phyloP scores from a whole-genome alignment of 2,113 vertebrate genomes.

The Thunnus thynnus region DNA sequence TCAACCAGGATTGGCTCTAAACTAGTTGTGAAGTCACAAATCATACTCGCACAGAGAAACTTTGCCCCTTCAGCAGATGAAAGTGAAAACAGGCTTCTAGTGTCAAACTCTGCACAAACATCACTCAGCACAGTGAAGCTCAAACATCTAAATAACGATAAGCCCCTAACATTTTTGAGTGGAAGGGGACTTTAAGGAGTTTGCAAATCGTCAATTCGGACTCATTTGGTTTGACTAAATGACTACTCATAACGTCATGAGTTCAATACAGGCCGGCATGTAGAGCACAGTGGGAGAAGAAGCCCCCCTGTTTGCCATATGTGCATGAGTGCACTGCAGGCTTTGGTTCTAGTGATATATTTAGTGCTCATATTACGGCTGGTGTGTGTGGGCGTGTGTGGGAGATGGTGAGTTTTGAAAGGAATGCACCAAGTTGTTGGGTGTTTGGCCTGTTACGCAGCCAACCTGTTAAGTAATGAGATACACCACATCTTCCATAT shows the following conservation, averaged over 20 bases:
- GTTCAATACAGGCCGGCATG: slow-evolving; percentile 14
- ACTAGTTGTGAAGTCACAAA: too few relatives aligned
- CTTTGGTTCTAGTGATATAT: slow-evolving; percentile 33
- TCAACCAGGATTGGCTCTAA: too few relatives aligned
- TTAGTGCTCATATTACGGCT: slow-evolving; percentile 50
- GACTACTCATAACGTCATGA: neutral
- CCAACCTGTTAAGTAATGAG: slow-evolving; percentile 57
- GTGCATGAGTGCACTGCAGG: slow-evolving; percentile 29
- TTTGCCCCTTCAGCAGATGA: too few relatives aligned
- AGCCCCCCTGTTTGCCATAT: slow-evolving; percentile 46
- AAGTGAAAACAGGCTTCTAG: too few relatives aligned
- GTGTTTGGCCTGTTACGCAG: slow-evolving; percentile 45
- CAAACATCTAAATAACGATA: too few relatives aligned
- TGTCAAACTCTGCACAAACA: too few relatives aligned
- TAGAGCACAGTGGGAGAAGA: slow-evolving; percentile 51
- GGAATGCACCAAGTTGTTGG: slow-evolving; percentile 56
- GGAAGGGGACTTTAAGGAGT: neutral
- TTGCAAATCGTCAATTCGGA: neutral
- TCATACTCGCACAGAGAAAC: too few relatives aligned
- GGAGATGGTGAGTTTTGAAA: slow-evolving; percentile 61
- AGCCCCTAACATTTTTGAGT: too few relatives aligned
- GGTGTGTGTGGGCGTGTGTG: slow-evolving; percentile 61
- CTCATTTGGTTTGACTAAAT: neutral
- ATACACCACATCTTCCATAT: slow-evolving; percentile 14
- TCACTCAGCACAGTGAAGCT: too few relatives aligned